Conservation (phyloP, 1,140 invertebrate genomes). For the Potamilus streckersoni region DNA sequence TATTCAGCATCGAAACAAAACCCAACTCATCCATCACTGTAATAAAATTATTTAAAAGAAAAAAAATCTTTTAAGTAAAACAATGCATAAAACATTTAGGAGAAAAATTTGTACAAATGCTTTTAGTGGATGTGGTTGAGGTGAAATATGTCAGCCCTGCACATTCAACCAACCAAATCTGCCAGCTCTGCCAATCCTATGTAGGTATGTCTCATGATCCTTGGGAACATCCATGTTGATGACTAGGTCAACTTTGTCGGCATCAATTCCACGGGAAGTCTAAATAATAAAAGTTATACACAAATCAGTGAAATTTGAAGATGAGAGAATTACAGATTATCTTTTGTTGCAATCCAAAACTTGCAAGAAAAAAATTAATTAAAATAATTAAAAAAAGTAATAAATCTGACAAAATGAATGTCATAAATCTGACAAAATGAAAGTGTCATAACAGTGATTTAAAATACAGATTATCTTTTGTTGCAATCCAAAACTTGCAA, state of each 20-base stretch:
- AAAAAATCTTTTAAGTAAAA: background rate
- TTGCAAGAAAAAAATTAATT: too few relatives aligned
- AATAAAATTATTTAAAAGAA: background rate
- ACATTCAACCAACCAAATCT: conserved; percentile 73
- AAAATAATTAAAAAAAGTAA: too few relatives aligned
- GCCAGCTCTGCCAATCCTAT: conserved; percentile 94
- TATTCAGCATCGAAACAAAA: too few relatives aligned
- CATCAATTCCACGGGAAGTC: conserved; percentile 84
- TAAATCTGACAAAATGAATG: too few relatives aligned
- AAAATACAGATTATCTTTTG: too few relatives aligned
- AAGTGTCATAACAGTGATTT: too few relatives aligned
- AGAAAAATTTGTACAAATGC: background rate
- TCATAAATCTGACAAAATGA: too few relatives aligned
- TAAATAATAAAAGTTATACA: conserved; percentile 33
- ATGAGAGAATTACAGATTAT: too few relatives aligned
- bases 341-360: too few relatives aligned
- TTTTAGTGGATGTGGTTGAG: background rate
- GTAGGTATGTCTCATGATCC: conserved; percentile 90
- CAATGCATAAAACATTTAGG: background rate
- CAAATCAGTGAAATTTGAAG: too few relatives aligned
- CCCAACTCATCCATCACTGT: too few relatives aligned
- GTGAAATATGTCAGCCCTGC: background rate
- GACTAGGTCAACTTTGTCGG: conserved; percentile 90
- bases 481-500: too few relatives aligned
- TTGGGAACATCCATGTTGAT: conserved; percentile 91